Evolutionary conservation across 2,797 vertebrate genomes (phyloP), one percentile per base, ranked within the genome.

Genomic region (Morus bassanus): DNA sequence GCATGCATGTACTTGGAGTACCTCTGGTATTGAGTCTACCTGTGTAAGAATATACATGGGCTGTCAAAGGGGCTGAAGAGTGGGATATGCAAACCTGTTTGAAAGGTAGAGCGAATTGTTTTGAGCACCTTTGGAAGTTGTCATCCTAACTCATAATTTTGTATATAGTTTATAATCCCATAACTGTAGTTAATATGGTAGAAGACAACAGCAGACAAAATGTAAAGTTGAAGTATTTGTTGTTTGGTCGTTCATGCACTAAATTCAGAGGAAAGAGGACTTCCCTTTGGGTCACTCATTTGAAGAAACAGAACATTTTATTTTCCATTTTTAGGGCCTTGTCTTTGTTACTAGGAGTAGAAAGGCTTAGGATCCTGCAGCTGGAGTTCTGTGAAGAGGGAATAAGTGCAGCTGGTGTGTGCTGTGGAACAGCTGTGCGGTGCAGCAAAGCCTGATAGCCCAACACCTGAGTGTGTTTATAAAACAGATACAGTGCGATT

Each of bases 381-480:
- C 89, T 91, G 85, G 72, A 80, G 72, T 70, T 83, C 68, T 64
- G 65, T 84, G 76, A 85, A 64, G 84, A 57, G n/a, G 75, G 56
- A 91, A 53, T 89, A 45, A 68, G 85, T 79, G 69, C 93, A 81
- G 79, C 73, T 95, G 91, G 54, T 95, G 61, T 79, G 63, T 72
- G 53, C 63, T 41, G 73, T 51, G 85, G 60, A 93, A 31, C 88
- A 88, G 76, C 89, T 91, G 91, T 88, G 69, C 50, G 8, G n/a
- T 48, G 57, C 85, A 65, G 81, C 73, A 69, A 24, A 75, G 73
- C 57, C 61, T n/a, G 64, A 73, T 61, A 91, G 91, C 74, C 77
- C 85, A 74, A 18, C 85, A 94, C 95, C 94, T 93, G 85, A 94
- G 67, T 0, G 1, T 91, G 80, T 95, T 95, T 95, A 76, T 74